Percentiles rank a stretch among this genome's conserved stretches.
phyloP scores from a whole-genome alignment of 2,797 vertebrate species.

The Chlorospingus flavigularis region DNA sequence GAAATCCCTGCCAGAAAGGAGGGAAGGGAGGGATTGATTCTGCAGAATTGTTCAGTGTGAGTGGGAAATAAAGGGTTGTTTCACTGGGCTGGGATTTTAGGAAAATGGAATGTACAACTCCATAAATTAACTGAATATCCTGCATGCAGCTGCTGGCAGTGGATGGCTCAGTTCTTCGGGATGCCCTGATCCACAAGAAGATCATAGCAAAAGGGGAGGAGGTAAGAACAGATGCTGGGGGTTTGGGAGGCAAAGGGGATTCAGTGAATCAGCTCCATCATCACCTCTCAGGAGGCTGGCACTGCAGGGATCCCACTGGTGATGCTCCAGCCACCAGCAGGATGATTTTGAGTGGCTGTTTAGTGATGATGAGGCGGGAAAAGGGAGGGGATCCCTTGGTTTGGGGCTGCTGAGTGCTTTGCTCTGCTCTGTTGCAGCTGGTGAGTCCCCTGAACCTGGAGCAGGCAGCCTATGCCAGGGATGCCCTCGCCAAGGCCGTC shows the following conservation, averaged over 20 bases:
- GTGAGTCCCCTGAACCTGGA: conserved; percentile 94
- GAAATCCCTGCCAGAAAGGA: not conserved
- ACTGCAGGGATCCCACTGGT: not conserved
- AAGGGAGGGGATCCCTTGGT: not conserved
- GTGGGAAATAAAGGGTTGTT: not conserved
- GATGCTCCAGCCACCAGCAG: not conserved
- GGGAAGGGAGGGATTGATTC: not conserved
- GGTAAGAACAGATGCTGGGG: conserved; percentile 71
- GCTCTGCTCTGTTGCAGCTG: conserved; percentile 74
- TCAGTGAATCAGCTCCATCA: not conserved
- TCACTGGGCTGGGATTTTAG: not conserved
- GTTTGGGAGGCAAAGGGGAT: not conserved
- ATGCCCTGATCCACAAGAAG: conserved; percentile 94
- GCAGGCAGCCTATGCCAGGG: conserved; percentile 90
- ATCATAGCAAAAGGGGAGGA: conserved; percentile 98
- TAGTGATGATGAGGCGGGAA: not conserved
- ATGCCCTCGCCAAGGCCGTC: conserved; percentile 91
- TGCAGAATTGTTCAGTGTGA: not conserved
- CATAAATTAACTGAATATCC: not conserved
- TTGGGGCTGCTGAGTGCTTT: not conserved
- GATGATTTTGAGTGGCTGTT: not conserved
- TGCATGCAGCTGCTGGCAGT: conserved; percentile 88
- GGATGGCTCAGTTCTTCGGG: conserved; percentile 83
- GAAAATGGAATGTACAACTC: not conserved
- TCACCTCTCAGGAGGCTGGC: not conserved